Evolutionary conservation across 64 coral and sea anemone genomes (phyloP).

Genomic region (Dendronephthya gigantea): DNA sequence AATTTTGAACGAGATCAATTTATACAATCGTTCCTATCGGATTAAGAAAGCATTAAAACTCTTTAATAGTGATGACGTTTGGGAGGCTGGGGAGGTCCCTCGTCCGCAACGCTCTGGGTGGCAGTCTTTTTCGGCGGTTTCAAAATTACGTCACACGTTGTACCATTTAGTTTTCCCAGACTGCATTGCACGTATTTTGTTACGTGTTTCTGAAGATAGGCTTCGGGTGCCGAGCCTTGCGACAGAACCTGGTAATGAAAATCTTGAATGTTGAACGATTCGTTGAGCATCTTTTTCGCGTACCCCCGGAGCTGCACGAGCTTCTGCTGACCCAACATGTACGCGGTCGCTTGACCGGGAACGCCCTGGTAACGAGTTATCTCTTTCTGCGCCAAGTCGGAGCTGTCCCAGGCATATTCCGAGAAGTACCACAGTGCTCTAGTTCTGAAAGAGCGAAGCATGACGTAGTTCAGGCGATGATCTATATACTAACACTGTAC

Average conservation of each 20-base stretch:
- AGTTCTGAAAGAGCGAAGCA: not conserved
- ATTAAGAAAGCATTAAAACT: not conserved
- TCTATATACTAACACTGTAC: too few relatives aligned
- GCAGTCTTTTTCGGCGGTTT: not conserved
- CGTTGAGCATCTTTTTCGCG: not conserved
- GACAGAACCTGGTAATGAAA: not conserved
- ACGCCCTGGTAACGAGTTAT: conserved; percentile 19
- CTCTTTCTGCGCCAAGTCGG: not conserved
- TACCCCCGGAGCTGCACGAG: not conserved
- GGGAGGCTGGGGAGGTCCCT: not conserved
- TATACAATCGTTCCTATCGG: too few relatives aligned
- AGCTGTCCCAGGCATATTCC: not conserved
- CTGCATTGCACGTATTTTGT: not conserved
- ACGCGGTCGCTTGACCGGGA: not conserved
- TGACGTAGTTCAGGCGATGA: too few relatives aligned
- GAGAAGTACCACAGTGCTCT: not conserved
- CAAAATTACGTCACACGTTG: not conserved
- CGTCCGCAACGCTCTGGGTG: not conserved
- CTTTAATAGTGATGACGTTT: not conserved
- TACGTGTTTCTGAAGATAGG: not conserved
- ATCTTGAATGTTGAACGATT: not conserved
- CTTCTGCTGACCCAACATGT: conserved; percentile 10
- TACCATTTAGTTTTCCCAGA: not conserved
- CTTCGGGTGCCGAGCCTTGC: not conserved
- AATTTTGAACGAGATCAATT: too few relatives aligned